Percentiles rank a stretch among this genome's conserved stretches.
Evolutionary conservation across 1,140 invertebrate species (phyloP).

Genomic region (Rhynchophorus ferrugineus): DNA sequence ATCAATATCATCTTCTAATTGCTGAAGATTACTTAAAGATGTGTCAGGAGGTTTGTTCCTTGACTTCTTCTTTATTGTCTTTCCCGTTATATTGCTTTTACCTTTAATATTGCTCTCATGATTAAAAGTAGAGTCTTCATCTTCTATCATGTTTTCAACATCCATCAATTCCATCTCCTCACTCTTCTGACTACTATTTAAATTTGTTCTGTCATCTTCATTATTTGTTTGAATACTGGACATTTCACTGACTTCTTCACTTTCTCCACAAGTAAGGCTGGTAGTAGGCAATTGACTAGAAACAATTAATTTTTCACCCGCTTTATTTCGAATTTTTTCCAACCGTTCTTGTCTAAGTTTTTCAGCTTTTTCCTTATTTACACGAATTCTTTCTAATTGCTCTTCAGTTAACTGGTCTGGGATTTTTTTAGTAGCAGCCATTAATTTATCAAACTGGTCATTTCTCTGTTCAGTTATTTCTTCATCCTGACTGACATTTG

Average conservation of each 20-base stretch:
- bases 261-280: background rate
- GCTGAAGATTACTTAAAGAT: too few relatives aligned
- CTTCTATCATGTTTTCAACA: background rate
- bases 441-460: conserved; percentile 25
- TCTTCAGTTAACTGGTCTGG: conserved; percentile 31
- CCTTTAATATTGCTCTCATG: conserved; percentile 6
- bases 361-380: conserved; percentile 33
- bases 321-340: conserved; percentile 21
- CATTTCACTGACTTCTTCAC: background rate
- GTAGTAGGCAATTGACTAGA: background rate
- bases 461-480: conserved; percentile 14
- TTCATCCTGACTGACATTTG: conserved; percentile 13
- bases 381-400: conserved; percentile 32
- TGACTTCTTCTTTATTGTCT: background rate
- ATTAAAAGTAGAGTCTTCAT: background rate
- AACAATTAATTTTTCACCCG: conserved; percentile 15
- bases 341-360: conserved; percentile 31
- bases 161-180: background rate
- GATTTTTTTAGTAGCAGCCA: conserved; percentile 1
- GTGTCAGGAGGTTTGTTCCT: too few relatives aligned
- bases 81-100: background rate
- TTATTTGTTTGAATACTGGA: background rate
- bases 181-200: background rate
- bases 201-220: background rate
- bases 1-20: too few relatives aligned